A percentile compares a stretch with the other conserved stretches of the same genome.
Evolutionary conservation across 92 coral and sea anemone genomes (phyloP).

Genomic region (Heliopora coerulea): DNA sequence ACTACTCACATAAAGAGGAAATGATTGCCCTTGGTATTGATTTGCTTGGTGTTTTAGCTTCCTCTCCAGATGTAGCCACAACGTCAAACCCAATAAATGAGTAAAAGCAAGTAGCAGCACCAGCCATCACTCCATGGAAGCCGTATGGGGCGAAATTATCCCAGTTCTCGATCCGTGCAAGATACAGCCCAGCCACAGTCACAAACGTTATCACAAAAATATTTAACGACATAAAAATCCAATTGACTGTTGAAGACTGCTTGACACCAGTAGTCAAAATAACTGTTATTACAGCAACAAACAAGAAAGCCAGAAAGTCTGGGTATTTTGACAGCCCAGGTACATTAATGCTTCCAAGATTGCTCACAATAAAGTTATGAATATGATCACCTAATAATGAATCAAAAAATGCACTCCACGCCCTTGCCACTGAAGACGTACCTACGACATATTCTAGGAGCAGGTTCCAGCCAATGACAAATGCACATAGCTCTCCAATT

Average conservation of each 20-base stretch:
- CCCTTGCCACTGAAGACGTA: constrained; percentile 63
- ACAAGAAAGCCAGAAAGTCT: constrained; percentile 59
- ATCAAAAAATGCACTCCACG: constrained; percentile 81
- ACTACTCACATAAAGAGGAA: not conserved
- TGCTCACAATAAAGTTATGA: constrained; percentile 50
- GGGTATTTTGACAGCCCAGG: constrained; percentile 58
- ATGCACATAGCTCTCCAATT: constrained; percentile 84
- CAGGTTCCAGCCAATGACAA: constrained; percentile 85
- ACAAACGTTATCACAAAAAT: constrained; percentile 57
- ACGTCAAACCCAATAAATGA: constrained; percentile 71
- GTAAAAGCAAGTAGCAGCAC: constrained; percentile 67
- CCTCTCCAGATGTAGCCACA: constrained; percentile 70
- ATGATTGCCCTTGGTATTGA: constrained; percentile 60
- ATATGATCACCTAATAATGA: constrained; percentile 59
- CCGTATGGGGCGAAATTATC: constrained; percentile 69
- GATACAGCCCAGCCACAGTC: constrained; percentile 56
- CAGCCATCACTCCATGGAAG: constrained; percentile 61
- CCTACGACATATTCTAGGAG: constrained; percentile 76
- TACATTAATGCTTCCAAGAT: constrained; percentile 57
- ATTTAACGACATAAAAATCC: constrained; percentile 48
- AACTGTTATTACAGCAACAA: constrained; percentile 46
- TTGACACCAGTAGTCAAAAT: constrained; percentile 58
- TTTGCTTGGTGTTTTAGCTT: constrained; percentile 62
- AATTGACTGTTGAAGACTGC: constrained; percentile 57
- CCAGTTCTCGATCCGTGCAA: constrained; percentile 58